These are phyloP conservation scores for Ectropis crepuscularia DNA, from an alignment of 2,888 invertebrate species.

Conservation along the genomic window DNA sequence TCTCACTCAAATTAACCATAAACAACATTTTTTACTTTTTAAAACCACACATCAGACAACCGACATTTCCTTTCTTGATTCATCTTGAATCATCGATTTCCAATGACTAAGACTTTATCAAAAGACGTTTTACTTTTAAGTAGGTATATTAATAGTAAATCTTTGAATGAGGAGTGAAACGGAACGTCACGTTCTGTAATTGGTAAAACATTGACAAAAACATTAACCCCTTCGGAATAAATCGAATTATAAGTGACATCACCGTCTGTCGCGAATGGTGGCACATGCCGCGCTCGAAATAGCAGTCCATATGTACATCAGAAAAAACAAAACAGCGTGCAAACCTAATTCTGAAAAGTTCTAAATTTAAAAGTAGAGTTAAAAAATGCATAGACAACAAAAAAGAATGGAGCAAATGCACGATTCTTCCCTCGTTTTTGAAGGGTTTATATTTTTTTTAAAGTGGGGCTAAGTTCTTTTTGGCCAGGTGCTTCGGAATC, in stretches of 20 bases:
- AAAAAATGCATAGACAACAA: constrained; percentile 24
- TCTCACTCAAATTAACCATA: constrained; percentile 72
- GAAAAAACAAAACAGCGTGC: constrained; percentile 53
- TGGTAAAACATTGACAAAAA: constrained; percentile 49
- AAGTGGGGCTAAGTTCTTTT: constrained; percentile 63
- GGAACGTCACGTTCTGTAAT: constrained; percentile 54
- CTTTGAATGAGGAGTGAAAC: constrained; percentile 42
- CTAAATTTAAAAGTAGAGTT: constrained; percentile 6
- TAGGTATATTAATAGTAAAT: constrained; percentile 17
- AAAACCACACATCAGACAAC: constrained; percentile 47
- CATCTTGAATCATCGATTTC: constrained; percentile 46
- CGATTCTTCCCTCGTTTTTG: constrained; percentile 59
- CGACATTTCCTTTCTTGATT: constrained; percentile 30
- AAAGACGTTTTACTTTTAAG: constrained; percentile 21
- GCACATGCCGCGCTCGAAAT: constrained; percentile 80
- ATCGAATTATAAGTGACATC: constrained; percentile 71
- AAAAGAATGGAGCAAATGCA: constrained; percentile 60
- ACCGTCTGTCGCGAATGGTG: constrained; percentile 75
- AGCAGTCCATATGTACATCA: constrained; percentile 76
- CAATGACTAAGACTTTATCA: constrained; percentile 39
- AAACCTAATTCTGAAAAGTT: constrained; percentile 26
- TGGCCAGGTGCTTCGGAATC: constrained; percentile 75
- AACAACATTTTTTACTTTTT: constrained; percentile 67
- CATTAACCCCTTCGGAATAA: constrained; percentile 64
- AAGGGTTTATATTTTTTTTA: constrained; percentile 71